phyloP scores from a whole-genome alignment of 2,888 invertebrate species.

The Blastobasis adustella region DNA sequence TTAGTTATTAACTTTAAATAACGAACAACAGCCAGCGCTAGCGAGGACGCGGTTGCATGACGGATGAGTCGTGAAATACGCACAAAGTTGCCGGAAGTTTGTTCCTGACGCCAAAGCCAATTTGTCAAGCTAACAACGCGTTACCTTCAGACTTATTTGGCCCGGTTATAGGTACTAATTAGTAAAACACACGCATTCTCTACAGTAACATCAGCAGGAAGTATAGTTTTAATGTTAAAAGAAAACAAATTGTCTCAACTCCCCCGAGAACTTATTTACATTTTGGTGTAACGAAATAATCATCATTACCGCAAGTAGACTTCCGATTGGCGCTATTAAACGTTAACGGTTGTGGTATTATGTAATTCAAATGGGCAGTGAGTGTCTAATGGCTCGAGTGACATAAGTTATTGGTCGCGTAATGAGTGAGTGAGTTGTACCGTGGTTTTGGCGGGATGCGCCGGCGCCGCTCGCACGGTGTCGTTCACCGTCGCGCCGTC shows the following conservation, averaged over 20 bases:
- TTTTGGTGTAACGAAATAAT: too few relatives aligned
- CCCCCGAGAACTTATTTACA: not conserved
- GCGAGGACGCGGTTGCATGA: constrained; percentile 2
- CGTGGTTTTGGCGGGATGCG: constrained; percentile 29
- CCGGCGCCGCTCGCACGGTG: constrained; percentile 39
- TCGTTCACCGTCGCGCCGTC: constrained; percentile 35
- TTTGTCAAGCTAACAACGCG: constrained; percentile 27
- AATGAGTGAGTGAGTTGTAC: constrained; percentile 7
- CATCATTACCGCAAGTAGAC: too few relatives aligned
- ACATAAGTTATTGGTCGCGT: constrained; percentile 23
- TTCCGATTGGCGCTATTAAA: too few relatives aligned
- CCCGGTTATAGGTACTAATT: constrained; percentile 16
- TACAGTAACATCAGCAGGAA: too few relatives aligned
- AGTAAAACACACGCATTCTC: constrained; percentile 14
- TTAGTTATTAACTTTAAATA: too few relatives aligned
- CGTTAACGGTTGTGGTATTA: not conserved
- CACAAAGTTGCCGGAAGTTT: constrained; percentile 32
- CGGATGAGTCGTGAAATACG: constrained; percentile 20
- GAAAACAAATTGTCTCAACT: not conserved
- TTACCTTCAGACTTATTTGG: constrained; percentile 21
- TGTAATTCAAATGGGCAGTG: not conserved
- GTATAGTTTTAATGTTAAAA: not conserved
- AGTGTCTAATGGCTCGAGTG: constrained; percentile 18
- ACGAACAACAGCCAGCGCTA: not conserved
- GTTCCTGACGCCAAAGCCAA: constrained; percentile 20